Base-by-base conservation (phyloP, 92 coral and sea anemone species). In the Zoanthus sociatus region DNA sequence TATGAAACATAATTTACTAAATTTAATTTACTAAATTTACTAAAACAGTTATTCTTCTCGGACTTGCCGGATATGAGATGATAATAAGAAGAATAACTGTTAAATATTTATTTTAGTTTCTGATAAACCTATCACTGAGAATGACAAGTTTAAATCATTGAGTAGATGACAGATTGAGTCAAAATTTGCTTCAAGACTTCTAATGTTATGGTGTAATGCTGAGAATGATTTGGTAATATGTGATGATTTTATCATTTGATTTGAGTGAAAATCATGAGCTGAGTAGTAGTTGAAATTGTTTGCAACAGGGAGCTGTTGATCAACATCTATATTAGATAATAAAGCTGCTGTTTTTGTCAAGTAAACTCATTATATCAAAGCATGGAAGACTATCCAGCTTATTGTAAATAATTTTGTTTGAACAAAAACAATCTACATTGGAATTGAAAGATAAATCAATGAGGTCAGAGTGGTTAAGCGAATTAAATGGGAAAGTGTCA, bases 381-480 rank as follows among this genome's bases (percentile, higher is more conserved):
- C 84, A 32, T 56, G 88, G 84, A 44, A 83, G 69, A 33, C 66
- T 26, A 71, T 83, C 88, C 48, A 89, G 32, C 33, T 58, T 82
- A 45, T 42, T 10, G 31, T 61, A 56, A 14, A 73, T 37, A 30
- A 84, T 89, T n/a, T 84, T 89, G 20, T 89, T 73, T 47, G 92
- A 84, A 50, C 55, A 50, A 50, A 50, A 11, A 50, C 55, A 50
- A 7, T 50, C 7, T 50, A 50, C 3, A 50, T 50, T 50, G 12
- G 55, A 50, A 50, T 50, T 50, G 55, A 50, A 50, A 7, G 55
- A 50, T 50, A 50, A 50, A 1, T 50, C 55, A 50, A 50, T 50
- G 1, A 50, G 55, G 9, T 50, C 55, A 50, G 55, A 3, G 1
- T 50, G 12, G 55, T 7, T 50, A 50, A 50, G 9, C 3, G 55